Conservation (phyloP, 2,797 vertebrate genomes). For the Acropternis orthonyx region DNA sequence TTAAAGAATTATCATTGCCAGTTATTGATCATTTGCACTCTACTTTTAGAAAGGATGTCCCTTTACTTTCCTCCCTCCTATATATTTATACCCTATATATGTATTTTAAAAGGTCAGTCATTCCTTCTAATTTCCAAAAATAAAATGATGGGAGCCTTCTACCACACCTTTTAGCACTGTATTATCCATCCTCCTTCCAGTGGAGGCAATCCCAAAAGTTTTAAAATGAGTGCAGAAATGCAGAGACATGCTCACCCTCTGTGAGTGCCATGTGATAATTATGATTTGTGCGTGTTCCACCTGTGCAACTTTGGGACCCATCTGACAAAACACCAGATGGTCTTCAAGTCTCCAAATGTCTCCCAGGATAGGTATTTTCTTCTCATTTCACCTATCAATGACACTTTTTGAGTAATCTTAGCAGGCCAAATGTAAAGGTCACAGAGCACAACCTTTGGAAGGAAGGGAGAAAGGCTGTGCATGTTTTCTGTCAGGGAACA, state of each 20-base stretch:
- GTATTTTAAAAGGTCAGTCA: not conserved
- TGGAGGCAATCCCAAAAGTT: not conserved
- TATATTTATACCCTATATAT: not conserved
- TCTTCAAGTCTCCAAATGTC: not conserved
- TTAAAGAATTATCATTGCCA: not conserved
- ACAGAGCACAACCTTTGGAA: not conserved
- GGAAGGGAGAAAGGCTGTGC: not conserved
- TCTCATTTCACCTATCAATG: not conserved
- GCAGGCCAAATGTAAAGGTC: not conserved
- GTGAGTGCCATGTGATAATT: not conserved
- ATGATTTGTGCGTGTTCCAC: not conserved
- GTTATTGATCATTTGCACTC: not conserved
- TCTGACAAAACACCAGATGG: constrained; percentile 19
- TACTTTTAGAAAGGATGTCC: not conserved
- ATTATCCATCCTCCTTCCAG: not conserved
- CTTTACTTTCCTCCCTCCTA: not conserved
- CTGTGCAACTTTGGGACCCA: not conserved
- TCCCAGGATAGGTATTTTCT: not conserved
- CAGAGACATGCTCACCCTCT: not conserved
- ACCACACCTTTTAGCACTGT: not conserved
- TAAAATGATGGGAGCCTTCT: not conserved
- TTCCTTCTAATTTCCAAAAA: not conserved
- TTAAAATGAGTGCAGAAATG: not conserved
- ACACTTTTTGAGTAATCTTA: not conserved
- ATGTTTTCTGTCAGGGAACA: not conserved